These are phyloP conservation scores for Pachliopta kotzebuea DNA, from an alignment of 2,888 invertebrate genomes.

Conservation along the genomic window DNA sequence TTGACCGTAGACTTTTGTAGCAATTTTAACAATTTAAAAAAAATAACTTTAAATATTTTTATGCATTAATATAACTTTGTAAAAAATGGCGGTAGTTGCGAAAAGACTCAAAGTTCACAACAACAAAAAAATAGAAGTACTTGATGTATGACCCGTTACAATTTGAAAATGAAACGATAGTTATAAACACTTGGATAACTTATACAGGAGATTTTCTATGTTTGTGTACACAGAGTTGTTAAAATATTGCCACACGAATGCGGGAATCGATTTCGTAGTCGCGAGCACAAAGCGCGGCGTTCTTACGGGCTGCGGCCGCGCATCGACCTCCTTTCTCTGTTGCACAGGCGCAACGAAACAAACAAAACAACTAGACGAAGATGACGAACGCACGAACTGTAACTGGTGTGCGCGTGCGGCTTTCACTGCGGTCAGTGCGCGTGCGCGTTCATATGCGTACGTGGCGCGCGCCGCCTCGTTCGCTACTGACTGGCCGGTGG, in stretches of 20 bases:
- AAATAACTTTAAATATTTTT: neutral
- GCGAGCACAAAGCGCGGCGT: slow-evolving; percentile 56
- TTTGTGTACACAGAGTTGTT: slow-evolving; percentile 2
- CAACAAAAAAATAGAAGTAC: neutral
- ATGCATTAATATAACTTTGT: neutral
- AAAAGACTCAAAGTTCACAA: slow-evolving; percentile 20
- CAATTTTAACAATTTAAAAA: slow-evolving; percentile 28
- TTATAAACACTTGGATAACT: slow-evolving; percentile 7
- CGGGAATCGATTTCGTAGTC: slow-evolving; percentile 46
- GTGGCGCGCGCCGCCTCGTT: slow-evolving; percentile 62
- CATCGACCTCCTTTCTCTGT: slow-evolving; percentile 77
- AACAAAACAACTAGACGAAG: slow-evolving; percentile 77
- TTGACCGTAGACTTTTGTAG: slow-evolving; percentile 50
- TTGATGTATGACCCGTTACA: slow-evolving; percentile 1
- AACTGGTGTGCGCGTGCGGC: slow-evolving; percentile 63
- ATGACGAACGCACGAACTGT: slow-evolving; percentile 67
- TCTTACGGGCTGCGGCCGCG: slow-evolving; percentile 61
- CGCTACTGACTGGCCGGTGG: slow-evolving; percentile 60
- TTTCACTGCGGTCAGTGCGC: slow-evolving; percentile 64
- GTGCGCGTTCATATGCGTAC: slow-evolving; percentile 61
- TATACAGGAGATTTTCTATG: slow-evolving; percentile 3
- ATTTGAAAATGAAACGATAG: slow-evolving; percentile 4
- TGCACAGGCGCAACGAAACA: slow-evolving; percentile 76
- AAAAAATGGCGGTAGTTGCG: slow-evolving; percentile 25
- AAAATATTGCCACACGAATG: slow-evolving; percentile 60